phyloP scores from a whole-genome alignment of 2,888 invertebrate species.

The Lasioglossum leucozonium region DNA sequence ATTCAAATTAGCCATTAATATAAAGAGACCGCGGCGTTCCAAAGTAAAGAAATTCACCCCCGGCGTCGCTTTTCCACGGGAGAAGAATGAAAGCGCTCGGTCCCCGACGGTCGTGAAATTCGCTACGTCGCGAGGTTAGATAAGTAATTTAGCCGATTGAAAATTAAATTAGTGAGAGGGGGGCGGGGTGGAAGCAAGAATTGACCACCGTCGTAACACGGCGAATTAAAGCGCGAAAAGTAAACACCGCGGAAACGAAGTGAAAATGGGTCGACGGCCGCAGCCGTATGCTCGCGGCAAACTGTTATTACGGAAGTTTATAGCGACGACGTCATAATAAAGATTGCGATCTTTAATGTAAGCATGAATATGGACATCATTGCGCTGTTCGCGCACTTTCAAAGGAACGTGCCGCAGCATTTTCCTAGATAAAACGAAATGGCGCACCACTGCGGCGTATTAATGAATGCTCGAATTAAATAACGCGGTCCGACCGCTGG shows the following conservation, averaged over 20 bases:
- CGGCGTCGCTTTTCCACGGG: not conserved
- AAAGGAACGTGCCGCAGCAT: constrained; percentile 42
- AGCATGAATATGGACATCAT: constrained; percentile 59
- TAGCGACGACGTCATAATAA: constrained; percentile 44
- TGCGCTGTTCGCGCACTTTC: constrained; percentile 24
- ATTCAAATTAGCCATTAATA: constrained; percentile 45
- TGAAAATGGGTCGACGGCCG: constrained; percentile 52
- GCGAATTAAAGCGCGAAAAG: constrained; percentile 50
- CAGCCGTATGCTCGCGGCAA: constrained; percentile 26
- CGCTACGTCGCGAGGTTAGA: not conserved
- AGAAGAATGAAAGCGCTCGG: not conserved
- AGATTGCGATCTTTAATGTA: constrained; percentile 60
- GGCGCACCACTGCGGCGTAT: constrained; percentile 7
- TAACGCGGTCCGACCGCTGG: not conserved
- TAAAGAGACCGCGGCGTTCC: not conserved
- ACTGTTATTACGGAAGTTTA: constrained; percentile 57
- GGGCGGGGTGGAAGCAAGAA: not conserved
- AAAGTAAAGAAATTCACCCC: not conserved
- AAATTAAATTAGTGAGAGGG: not conserved
- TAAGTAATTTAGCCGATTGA: not conserved
- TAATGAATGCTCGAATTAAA: constrained; percentile 33
- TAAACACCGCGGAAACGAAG: constrained; percentile 44
- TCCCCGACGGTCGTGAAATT: not conserved
- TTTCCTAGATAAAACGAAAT: constrained; percentile 40
- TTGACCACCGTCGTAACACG: constrained; percentile 29